Evolutionary conservation across 2,113 vertebrate species (phyloP), one percentile per base, ranked within the genome.

Genomic region (Protobothrops flavoviridis): DNA sequence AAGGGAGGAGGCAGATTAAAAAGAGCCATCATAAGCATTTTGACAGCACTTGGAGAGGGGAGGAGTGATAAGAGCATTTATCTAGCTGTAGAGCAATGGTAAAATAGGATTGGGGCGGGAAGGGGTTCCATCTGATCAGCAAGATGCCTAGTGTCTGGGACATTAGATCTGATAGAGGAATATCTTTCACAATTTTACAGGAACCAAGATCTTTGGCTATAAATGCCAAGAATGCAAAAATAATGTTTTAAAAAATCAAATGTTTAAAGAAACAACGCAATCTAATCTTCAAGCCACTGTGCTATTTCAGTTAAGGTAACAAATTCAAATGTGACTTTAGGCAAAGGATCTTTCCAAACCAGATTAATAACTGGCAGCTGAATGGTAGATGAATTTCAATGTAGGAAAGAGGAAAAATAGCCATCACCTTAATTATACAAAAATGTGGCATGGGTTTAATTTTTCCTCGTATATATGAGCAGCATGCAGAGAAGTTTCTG

Each of bases 21-120:
- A 95, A 87, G 88, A 96, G 91, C 93, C 94, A 92, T 90, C 4
- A 59, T 85, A 0, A 90, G 87, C 43, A 59, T 95, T 94, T 92
- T 94, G 91, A 1, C 69, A 48, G 91, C 23, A 61, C 93, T 57
- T 48, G 92, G 17, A 0, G 53, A 86, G 91, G 94, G 1, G 81
- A n/a, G 94, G 48, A 74, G 48, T 13, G 88, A 92, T 85, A 94
- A 90, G 15, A 52, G 59, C 81, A 0, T 57, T 4, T 91, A 61
- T 92, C 2, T 85, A 0, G 0, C 13, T 56, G 74, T 12, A 24
- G 4, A 24, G 81, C 4, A 1, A 21, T 29, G 0, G 33, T 33
- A 21, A 93, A 85, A 0, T 29, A 13, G 8, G 23, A 86, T 23
- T 5, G 21, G n/a, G 3, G 12, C 12, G 3, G 29, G 9, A 3